A percentile compares a stretch with the other conserved stretches of the same genome.
phyloP scores from a whole-genome alignment of 37 sponge, comb jelly and placozoan species.

The Theonella swinhoei region DNA sequence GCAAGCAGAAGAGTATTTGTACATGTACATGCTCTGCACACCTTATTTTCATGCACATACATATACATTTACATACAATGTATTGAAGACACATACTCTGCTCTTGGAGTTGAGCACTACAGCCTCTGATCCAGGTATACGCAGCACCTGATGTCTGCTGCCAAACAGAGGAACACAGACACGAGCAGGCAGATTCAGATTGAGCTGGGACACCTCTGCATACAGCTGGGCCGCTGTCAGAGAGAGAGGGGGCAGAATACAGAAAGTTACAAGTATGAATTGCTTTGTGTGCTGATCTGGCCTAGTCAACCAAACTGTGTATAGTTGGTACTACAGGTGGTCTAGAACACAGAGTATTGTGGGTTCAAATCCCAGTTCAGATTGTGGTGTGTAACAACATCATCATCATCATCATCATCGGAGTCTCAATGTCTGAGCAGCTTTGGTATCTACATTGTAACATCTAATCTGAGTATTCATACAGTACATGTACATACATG shows the following conservation, averaged over 20 bases:
- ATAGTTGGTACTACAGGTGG: background rate
- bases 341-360: too few relatives aligned
- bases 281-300: background rate
- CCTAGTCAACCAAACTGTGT: too few relatives aligned
- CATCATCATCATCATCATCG: too few relatives aligned
- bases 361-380: too few relatives aligned
- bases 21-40: too few relatives aligned
- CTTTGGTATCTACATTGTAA: too few relatives aligned
- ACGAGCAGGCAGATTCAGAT: slow-evolving; percentile 94
- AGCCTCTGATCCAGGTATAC: slow-evolving; percentile 88
- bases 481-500: too few relatives aligned
- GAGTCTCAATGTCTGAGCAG: too few relatives aligned
- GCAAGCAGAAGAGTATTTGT: too few relatives aligned
- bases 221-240: slow-evolving; percentile 84
- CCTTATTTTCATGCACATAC: too few relatives aligned
- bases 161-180: slow-evolving; percentile 78
- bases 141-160: slow-evolving; percentile 74
- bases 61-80: background rate
- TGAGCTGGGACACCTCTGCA: slow-evolving; percentile 91
- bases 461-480: too few relatives aligned
- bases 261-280: background rate
- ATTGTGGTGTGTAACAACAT: too few relatives aligned
- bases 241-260: background rate
- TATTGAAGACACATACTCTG: slow-evolving; percentile 59
- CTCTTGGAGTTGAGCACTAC: slow-evolving; percentile 94